Conservation (phyloP, 2,797 vertebrate genomes). For the Channallabes apus region DNA sequence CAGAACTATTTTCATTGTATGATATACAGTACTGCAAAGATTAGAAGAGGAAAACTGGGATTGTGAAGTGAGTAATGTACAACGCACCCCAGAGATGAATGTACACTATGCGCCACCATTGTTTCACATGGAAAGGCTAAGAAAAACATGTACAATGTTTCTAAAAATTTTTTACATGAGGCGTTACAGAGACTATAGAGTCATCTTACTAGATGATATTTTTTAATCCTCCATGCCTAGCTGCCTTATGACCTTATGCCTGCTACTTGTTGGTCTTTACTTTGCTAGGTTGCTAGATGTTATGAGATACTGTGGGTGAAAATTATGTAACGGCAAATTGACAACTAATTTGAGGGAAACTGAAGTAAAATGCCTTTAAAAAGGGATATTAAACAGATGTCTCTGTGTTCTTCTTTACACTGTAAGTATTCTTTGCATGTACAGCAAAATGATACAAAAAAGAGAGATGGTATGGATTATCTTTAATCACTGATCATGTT, state of each 20-base stretch:
- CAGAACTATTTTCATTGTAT: background rate
- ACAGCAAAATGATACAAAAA: background rate
- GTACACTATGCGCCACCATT: background rate
- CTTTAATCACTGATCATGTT: background rate
- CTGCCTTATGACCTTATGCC: background rate
- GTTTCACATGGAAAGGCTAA: background rate
- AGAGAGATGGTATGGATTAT: background rate
- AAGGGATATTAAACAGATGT: background rate
- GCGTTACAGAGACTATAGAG: too few relatives aligned
- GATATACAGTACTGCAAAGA: background rate
- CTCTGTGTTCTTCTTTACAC: background rate
- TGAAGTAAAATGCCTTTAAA: background rate
- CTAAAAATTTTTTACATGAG: background rate
- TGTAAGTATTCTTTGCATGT: background rate
- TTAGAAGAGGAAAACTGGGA: background rate
- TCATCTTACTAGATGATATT: too few relatives aligned
- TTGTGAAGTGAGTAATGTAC: background rate
- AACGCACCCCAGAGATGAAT: background rate
- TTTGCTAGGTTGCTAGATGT: background rate
- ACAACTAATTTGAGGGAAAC: background rate
- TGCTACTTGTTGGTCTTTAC: background rate
- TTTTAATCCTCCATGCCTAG: too few relatives aligned
- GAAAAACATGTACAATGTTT: background rate
- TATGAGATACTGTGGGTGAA: background rate
- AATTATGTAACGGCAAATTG: background rate